Conservation (phyloP, 2,113 vertebrate species). For the Saiga tatarica region DNA sequence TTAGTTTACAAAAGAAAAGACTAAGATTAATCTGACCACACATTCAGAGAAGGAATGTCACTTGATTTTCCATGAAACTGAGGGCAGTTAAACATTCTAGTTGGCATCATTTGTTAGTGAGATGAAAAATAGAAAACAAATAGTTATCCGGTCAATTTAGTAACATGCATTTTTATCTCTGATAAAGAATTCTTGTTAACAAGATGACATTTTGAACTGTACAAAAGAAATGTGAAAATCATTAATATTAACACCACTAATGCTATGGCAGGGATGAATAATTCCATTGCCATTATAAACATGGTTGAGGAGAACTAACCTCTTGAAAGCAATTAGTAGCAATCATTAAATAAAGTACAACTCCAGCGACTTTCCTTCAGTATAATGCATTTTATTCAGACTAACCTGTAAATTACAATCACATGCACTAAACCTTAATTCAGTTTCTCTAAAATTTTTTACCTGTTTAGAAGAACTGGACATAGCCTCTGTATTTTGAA, state of each 20-base stretch:
- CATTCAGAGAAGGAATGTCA: background rate
- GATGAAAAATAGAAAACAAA: constrained; percentile 37
- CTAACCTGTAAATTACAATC: constrained; percentile 18
- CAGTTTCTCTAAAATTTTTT: background rate
- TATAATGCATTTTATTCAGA: constrained; percentile 28
- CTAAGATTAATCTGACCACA: constrained; percentile 15
- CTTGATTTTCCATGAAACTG: background rate
- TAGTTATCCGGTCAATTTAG: background rate
- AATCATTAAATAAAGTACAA: constrained; percentile 58
- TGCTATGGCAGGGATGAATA: constrained; percentile 38
- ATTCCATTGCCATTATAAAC: constrained; percentile 37
- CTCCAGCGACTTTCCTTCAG: constrained; percentile 52
- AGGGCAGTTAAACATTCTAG: background rate
- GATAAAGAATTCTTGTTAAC: constrained; percentile 44
- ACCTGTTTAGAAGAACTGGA: background rate
- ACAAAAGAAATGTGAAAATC: constrained; percentile 54
- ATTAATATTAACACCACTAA: constrained; percentile 28
- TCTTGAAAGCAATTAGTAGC: constrained; percentile 57
- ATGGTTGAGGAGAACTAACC: constrained; percentile 19
- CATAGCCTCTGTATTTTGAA: background rate
- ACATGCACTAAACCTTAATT: background rate
- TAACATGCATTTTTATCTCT: constrained; percentile 38
- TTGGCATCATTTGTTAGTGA: constrained; percentile 39
- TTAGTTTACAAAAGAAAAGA: constrained; percentile 1
- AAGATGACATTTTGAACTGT: constrained; percentile 56